Evolutionary conservation across 2,888 invertebrate genomes (phyloP).

Genomic region (Chloroclystis v-ata): DNA sequence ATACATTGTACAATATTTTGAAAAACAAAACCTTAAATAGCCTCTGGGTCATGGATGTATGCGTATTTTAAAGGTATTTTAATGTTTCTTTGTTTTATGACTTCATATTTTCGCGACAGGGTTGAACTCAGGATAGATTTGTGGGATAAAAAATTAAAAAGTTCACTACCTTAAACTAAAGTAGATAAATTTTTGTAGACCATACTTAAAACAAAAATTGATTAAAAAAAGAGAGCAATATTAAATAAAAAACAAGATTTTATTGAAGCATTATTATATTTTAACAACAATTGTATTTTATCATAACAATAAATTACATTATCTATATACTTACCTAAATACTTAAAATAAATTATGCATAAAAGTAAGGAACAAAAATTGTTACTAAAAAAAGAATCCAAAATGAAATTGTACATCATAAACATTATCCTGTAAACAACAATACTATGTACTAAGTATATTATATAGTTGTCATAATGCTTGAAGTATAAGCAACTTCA

Average conservation of each 20-base stretch:
- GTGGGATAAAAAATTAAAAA: background rate
- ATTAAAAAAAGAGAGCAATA: too few species aligned
- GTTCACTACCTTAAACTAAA: too few species aligned
- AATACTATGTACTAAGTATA: background rate
- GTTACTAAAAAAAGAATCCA: slow-evolving; percentile 26
- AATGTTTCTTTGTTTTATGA: background rate
- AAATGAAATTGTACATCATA: background rate
- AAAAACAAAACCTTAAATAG: too few species aligned
- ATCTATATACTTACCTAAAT: slow-evolving; percentile 2
- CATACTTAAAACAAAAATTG: too few species aligned
- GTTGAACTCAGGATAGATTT: background rate
- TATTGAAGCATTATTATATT: slow-evolving; percentile 57
- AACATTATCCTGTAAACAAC: background rate
- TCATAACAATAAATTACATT: slow-evolving; percentile 67
- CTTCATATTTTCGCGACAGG: background rate
- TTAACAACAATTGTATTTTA: slow-evolving; percentile 58
- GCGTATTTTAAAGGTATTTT: too few species aligned
- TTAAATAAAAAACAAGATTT: slow-evolving; percentile 7
- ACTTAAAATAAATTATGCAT: slow-evolving; percentile 40
- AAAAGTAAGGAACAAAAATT: slow-evolving; percentile 60
- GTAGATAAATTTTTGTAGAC: too few species aligned
- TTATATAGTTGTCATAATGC: slow-evolving; percentile 27
- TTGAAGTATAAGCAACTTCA: slow-evolving; percentile 35
- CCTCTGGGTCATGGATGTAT: too few species aligned
- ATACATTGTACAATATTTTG: too few species aligned